Evolutionary conservation across 2,797 vertebrate species (phyloP).

Genomic region (Lagodon rhomboides): DNA sequence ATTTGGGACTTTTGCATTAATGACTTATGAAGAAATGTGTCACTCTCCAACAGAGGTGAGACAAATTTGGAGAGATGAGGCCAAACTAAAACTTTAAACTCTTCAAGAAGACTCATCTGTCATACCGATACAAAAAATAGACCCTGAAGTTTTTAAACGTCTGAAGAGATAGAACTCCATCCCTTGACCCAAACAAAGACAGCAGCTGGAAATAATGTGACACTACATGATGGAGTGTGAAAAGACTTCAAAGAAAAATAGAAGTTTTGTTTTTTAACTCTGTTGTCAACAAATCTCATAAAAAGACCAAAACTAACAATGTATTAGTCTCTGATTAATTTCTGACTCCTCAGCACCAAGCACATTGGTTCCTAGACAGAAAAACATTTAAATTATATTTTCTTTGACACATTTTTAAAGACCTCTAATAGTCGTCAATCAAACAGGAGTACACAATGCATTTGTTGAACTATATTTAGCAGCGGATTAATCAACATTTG

Average conservation of each 20-base stretch:
- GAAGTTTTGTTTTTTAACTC: neutral
- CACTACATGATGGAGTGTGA: neutral
- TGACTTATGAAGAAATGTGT: neutral
- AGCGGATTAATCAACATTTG: neutral
- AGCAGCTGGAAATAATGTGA: neutral
- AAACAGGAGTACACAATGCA: neutral
- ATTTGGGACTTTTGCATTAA: neutral
- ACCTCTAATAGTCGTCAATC: neutral
- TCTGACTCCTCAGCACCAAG: neutral
- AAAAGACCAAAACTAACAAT: neutral
- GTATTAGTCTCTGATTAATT: neutral
- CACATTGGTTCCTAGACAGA: neutral
- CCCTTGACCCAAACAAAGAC: constrained; percentile 12
- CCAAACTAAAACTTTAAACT: neutral
- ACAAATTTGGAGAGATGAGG: neutral
- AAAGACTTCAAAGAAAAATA: neutral
- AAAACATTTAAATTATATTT: too few species aligned
- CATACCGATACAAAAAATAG: neutral
- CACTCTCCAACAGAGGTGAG: too few species aligned
- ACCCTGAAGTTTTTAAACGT: neutral
- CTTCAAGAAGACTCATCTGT: neutral
- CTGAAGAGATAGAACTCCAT: neutral
- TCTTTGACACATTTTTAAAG: too few species aligned
- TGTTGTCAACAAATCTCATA: neutral
- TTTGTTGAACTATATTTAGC: neutral